Evolutionary conservation across 2,888 invertebrate genomes (phyloP).

Genomic region (Calameuta idolon): DNA sequence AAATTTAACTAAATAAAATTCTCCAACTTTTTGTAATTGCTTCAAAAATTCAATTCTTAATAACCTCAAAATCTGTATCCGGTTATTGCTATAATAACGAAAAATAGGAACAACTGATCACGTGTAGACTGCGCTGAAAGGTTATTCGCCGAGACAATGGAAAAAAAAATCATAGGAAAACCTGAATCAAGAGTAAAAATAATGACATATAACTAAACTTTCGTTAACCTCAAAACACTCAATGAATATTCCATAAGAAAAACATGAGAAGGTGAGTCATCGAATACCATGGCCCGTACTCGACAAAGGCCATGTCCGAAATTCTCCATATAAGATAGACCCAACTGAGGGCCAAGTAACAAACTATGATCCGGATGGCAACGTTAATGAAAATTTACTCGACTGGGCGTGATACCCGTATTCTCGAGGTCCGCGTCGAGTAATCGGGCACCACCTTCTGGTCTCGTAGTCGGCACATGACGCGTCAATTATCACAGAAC

Average conservation of each 20-base stretch:
- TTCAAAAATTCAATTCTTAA: background rate
- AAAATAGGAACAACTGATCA: background rate
- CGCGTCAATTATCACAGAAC: conserved; percentile 54
- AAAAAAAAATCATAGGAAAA: background rate
- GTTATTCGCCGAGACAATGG: background rate
- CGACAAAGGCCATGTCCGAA: conserved; percentile 25
- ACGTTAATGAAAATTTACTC: conserved; percentile 15
- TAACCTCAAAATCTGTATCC: background rate
- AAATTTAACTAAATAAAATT: background rate
- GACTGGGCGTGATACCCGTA: conserved; percentile 23
- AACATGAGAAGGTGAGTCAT: conserved; percentile 59
- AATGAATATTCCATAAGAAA: conserved; percentile 20
- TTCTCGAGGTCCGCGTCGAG: conserved; percentile 9
- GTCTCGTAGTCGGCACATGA: conserved; percentile 50
- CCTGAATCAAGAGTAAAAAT: background rate
- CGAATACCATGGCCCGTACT: conserved; percentile 33
- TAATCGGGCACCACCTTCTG: conserved; percentile 39
- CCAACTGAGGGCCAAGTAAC: background rate
- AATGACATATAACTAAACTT: background rate
- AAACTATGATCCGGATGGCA: background rate
- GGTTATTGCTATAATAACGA: background rate
- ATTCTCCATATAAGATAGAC: background rate
- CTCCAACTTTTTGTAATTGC: too few relatives aligned
- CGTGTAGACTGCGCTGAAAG: background rate
- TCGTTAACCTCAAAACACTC: conserved; percentile 33